phyloP scores from a whole-genome alignment of 2,888 invertebrate species.

The Diaperis boleti region DNA sequence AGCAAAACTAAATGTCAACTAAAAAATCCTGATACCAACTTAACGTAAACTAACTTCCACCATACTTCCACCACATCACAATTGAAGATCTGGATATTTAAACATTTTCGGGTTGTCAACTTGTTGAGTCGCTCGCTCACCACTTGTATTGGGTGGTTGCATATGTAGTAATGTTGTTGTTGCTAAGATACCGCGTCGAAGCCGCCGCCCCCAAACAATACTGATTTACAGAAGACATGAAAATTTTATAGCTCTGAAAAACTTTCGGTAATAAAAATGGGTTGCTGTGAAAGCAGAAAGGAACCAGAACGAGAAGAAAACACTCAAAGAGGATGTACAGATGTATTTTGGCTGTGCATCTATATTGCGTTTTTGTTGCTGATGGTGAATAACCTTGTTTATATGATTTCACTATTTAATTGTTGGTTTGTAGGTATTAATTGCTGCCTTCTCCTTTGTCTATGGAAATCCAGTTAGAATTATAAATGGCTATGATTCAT shows the following conservation, averaged over 20 bases:
- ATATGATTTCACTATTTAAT: no score
- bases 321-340: slow-evolving; percentile 81
- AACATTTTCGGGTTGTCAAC: not conserved
- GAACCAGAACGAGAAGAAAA: slow-evolving; percentile 65
- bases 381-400: slow-evolving; percentile 72
- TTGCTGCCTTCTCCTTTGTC: slow-evolving; percentile 88
- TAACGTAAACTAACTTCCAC: not conserved
- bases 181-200: slow-evolving; percentile 40
- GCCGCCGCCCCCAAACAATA: slow-evolving; percentile 37
- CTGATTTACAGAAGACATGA: slow-evolving; percentile 7
- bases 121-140: not conserved
- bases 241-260: not conserved
- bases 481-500: slow-evolving; percentile 93
- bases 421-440: slow-evolving; percentile 74
- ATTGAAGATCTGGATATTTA: slow-evolving; percentile 6
- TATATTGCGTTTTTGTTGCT: slow-evolving; percentile 86
- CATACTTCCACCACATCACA: not conserved
- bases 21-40: slow-evolving; percentile 2
- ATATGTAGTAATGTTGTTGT: slow-evolving; percentile 19
- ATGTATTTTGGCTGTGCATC: slow-evolving; percentile 83
- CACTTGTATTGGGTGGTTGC: not conserved
- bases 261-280: slow-evolving; percentile 69
- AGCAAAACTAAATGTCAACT: slow-evolving; percentile 25
- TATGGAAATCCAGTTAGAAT: slow-evolving; percentile 89
- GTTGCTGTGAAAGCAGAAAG: slow-evolving; percentile 74